Conservation (phyloP, 23 tunicate species). For the Clavelina lepadiformis region DNA sequence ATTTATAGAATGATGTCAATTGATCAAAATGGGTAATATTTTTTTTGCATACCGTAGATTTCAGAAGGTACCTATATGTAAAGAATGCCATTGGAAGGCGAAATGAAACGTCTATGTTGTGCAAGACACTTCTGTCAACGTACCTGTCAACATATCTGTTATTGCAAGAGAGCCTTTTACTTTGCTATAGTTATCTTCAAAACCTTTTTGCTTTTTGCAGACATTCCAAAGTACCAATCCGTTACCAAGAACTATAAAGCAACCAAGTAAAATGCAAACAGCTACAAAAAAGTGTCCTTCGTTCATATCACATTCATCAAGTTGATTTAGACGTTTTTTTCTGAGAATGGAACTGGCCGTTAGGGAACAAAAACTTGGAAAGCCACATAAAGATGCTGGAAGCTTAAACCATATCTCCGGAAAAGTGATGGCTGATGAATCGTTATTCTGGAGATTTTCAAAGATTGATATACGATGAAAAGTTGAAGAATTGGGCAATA, state of each 20-base stretch:
- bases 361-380: conserved; percentile 20
- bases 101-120: too few relatives aligned
- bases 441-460: too few relatives aligned
- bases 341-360: not conserved
- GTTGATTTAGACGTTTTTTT: not conserved
- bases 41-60: too few relatives aligned
- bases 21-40: too few relatives aligned
- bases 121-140: too few relatives aligned
- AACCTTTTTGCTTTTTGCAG: not conserved
- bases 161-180: conserved; percentile 27
- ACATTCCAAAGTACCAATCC: conserved; percentile 22
- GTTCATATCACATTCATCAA: conserved; percentile 13
- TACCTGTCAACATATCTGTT: conserved; percentile 38
- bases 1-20: too few relatives aligned
- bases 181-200: conserved; percentile 22
- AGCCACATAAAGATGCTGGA: conserved; percentile 24
- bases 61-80: too few relatives aligned
- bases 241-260: conserved; percentile 25
- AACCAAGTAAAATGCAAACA: conserved; percentile 14
- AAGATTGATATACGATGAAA: too few relatives aligned
- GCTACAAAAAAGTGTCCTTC: conserved; percentile 7
- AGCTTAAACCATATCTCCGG: too few relatives aligned
- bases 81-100: too few relatives aligned
- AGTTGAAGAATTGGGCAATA: too few relatives aligned
- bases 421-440: too few relatives aligned